Conservation (phyloP, 2,113 vertebrate genomes). For the Tachycineta bicolor region DNA sequence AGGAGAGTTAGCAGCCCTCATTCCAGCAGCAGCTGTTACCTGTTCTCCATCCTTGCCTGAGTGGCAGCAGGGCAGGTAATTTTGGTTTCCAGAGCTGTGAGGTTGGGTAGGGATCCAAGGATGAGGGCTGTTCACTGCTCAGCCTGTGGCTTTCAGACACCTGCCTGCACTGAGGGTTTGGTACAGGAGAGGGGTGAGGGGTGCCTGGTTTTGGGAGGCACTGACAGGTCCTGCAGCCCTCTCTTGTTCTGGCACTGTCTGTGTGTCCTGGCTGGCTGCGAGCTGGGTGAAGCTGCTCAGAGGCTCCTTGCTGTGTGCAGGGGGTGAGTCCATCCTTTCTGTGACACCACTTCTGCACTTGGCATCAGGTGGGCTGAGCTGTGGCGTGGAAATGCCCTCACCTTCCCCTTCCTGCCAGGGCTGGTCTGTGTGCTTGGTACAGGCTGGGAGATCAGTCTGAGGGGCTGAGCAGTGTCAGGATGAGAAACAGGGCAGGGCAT, state of each 20-base stretch:
- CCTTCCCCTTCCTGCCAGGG: background rate
- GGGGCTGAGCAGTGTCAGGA: background rate
- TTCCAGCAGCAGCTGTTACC: background rate
- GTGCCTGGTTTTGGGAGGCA: background rate
- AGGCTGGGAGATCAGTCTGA: background rate
- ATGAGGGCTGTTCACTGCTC: background rate
- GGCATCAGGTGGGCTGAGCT: background rate
- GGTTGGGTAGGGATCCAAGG: background rate
- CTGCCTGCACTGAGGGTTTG: background rate
- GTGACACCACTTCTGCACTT: background rate
- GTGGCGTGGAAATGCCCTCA: background rate
- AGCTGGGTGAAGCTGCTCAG: background rate
- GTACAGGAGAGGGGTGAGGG: background rate
- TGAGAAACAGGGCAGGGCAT: background rate
- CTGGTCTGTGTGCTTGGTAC: background rate
- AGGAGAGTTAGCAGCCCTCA: background rate
- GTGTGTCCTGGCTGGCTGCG: background rate
- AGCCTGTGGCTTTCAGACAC: background rate
- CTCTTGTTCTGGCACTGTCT: background rate
- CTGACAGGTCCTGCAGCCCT: background rate
- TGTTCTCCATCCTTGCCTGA: background rate
- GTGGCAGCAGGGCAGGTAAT: background rate
- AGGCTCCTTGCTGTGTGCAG: background rate
- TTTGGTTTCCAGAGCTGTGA: background rate
- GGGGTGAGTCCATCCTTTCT: background rate